Percentiles rank a stretch among this genome's conserved stretches.
Conservation (phyloP, 2,797 vertebrate species). For the Poecilia velifera region DNA sequence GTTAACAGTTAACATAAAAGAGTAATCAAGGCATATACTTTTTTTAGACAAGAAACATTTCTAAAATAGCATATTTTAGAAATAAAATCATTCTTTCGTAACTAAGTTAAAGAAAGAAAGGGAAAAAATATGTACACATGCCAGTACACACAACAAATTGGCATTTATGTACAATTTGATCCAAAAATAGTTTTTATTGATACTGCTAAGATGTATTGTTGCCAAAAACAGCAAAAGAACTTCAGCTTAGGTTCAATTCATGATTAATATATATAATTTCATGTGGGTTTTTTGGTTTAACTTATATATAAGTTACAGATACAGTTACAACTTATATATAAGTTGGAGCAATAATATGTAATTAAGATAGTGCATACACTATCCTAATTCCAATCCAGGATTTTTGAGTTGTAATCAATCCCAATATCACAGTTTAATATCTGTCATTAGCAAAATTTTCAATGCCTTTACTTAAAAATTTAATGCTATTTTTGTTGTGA, state of each 20-base stretch:
- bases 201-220: background rate
- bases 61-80: background rate
- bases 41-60: conserved; percentile 6
- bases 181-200: background rate
- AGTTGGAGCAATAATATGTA: too few relatives aligned
- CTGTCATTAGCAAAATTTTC: background rate
- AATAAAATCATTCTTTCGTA: background rate
- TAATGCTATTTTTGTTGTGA: background rate
- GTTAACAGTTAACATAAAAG: background rate
- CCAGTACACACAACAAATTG: background rate
- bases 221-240: background rate
- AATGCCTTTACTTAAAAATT: background rate
- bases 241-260: background rate
- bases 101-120: background rate
- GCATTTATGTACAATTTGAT: background rate
- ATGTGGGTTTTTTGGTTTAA: background rate
- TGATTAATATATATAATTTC: background rate
- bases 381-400: background rate
- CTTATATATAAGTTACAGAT: too few relatives aligned
- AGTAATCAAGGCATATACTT: background rate
- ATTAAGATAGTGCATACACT: background rate
- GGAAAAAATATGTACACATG: background rate
- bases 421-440: background rate
- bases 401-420: background rate
- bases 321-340: too few relatives aligned